phyloP scores from a whole-genome alignment of 2,113 vertebrate species.

The Clarias macrocephalus region DNA sequence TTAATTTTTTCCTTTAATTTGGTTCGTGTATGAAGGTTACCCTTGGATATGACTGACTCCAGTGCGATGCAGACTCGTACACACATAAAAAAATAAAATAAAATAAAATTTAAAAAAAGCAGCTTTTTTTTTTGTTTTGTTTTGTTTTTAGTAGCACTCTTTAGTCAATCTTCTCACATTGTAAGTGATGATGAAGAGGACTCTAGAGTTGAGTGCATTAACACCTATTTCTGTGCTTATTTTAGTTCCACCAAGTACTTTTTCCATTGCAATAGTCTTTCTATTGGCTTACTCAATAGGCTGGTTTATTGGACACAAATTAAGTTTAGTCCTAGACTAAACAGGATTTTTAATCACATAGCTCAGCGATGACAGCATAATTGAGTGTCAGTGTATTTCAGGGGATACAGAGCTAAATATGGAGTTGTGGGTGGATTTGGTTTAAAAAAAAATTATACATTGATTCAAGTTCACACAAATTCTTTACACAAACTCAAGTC shows the following conservation, averaged over 20 bases:
- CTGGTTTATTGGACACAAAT: background rate
- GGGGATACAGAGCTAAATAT: background rate
- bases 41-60: background rate
- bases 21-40: background rate
- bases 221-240: conserved; percentile 18
- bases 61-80: background rate
- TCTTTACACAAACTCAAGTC: background rate
- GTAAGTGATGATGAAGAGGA: background rate
- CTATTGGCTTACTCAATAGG: background rate
- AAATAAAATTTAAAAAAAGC: background rate
- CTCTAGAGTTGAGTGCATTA: background rate
- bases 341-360: conserved; percentile 26
- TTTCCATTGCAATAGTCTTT: conserved; percentile 15
- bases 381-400: background rate
- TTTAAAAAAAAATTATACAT: no score
- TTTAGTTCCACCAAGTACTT: background rate
- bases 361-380: background rate
- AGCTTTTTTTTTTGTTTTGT: background rate
- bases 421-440: background rate
- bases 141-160: background rate
- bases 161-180: background rate
- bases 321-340: conserved; percentile 21
- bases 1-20: background rate
- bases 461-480: background rate
- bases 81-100: background rate